Conservation (phyloP, 2,113 vertebrate genomes). For the Prionailurus viverrinus region DNA sequence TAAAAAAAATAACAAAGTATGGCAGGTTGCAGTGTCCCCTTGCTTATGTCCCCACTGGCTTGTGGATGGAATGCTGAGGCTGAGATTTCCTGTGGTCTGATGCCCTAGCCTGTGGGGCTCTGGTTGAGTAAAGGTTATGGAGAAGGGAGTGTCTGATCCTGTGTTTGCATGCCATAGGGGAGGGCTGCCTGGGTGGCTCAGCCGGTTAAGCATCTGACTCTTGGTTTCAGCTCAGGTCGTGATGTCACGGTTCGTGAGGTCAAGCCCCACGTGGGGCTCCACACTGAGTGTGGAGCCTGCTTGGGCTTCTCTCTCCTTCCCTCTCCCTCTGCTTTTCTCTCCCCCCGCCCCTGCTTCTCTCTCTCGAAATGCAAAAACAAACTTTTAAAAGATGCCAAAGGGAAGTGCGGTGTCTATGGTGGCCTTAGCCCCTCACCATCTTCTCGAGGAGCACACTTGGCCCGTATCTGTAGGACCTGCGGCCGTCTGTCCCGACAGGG, state of each 20-base stretch:
- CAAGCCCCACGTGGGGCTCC: no score
- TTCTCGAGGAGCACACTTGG: accelerated
- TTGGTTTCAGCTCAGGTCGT: no score
- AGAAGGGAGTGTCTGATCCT: background rate
- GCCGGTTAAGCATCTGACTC: no score
- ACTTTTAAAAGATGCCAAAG: no score
- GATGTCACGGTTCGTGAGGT: no score
- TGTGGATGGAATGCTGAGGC: accelerated
- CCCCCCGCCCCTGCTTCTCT: no score
- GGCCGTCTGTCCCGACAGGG: accelerated
- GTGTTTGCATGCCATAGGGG: background rate
- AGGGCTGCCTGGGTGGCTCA: no score
- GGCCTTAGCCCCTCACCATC: background rate
- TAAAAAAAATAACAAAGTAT: background rate
- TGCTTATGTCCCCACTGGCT: accelerated
- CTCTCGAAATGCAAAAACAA: no score
- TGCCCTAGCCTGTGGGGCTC: background rate
- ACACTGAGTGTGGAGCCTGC: no score
- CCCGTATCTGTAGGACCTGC: accelerated
- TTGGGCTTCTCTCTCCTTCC: no score
- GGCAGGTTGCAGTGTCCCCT: accelerated
- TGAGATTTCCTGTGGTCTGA: background rate
- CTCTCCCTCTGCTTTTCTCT: no score
- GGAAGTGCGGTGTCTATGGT: accelerated
- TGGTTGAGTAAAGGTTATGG: accelerated